These are phyloP conservation scores for Papilio glaucus DNA, from an alignment of 1,140 invertebrate genomes.

Conservation along the genomic window DNA sequence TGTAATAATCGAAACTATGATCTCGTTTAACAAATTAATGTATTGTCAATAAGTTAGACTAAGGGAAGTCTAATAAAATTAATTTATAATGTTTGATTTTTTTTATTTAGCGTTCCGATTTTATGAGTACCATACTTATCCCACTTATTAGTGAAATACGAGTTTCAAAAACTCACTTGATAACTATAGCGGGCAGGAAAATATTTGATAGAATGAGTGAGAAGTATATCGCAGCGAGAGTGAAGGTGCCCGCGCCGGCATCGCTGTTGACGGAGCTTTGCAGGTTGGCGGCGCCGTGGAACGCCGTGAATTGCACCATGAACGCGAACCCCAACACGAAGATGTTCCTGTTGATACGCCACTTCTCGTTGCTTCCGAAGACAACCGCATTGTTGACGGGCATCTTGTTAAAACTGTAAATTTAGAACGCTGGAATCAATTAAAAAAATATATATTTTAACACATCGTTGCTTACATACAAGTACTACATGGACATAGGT, in stretches of 20 bases:
- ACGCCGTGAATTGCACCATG: slow-evolving; percentile 93
- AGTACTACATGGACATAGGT: no score
- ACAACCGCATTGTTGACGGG: slow-evolving; percentile 48
- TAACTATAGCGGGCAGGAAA: slow-evolving; percentile 90
- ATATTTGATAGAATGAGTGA: slow-evolving; percentile 92
- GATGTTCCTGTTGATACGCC: slow-evolving; percentile 89
- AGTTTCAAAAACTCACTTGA: slow-evolving; percentile 84
- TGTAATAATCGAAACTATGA: no score
- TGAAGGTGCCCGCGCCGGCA: slow-evolving; percentile 87
- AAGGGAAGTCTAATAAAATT: no score
- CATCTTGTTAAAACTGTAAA: slow-evolving; percentile 49
- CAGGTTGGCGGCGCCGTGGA: slow-evolving; percentile 91
- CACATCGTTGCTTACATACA: no score
- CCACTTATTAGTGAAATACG: background rate
- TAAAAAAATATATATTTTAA: no score
- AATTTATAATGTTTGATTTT: no score
- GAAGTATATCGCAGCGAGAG: slow-evolving; percentile 90
- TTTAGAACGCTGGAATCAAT: background rate
- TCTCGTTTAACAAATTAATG: no score
- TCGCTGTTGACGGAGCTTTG: slow-evolving; percentile 90
- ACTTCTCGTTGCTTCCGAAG: slow-evolving; percentile 84
- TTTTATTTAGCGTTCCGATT: no score
- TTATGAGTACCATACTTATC: no score
- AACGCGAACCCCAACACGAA: slow-evolving; percentile 90
- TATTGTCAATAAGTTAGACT: no score